Conservation (phyloP, 1,140 invertebrate species). For the Anadara kagoshimensis region DNA sequence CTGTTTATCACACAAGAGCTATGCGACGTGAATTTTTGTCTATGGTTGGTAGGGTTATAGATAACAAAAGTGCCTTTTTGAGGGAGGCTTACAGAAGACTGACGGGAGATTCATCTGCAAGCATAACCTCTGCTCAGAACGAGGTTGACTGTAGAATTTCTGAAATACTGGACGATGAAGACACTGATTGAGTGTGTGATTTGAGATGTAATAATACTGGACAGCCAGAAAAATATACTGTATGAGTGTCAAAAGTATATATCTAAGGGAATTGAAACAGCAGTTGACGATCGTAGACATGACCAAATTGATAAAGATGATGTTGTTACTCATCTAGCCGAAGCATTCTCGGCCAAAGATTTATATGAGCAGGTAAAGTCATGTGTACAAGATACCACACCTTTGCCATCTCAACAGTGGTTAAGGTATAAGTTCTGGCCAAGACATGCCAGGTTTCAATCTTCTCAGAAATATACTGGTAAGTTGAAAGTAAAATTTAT, state of each 20-base stretch:
- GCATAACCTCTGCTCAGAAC: neutral
- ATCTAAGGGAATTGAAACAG: neutral
- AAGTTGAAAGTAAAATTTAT: conserved; percentile 37
- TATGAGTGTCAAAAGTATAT: conserved; percentile 8
- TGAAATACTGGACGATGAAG: neutral
- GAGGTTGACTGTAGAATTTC: conserved; percentile 6
- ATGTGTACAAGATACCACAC: neutral
- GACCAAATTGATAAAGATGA: neutral
- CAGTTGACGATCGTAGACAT: conserved; percentile 14
- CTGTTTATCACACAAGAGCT: neutral
- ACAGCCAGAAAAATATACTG: conserved; percentile 13
- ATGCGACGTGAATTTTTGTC: conserved; percentile 1
- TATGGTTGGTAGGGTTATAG: neutral
- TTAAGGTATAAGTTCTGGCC: neutral
- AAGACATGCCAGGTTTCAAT: neutral
- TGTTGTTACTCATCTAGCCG: conserved; percentile 22
- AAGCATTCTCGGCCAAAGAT: conserved; percentile 21
- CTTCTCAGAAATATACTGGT: conserved; percentile 32
- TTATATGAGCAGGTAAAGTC: conserved; percentile 18
- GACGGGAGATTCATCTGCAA: neutral
- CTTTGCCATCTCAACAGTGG: conserved; percentile 5
- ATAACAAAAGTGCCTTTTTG: neutral
- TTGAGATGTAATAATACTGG: conserved; percentile 12
- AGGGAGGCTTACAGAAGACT: neutral
- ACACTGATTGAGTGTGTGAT: conserved; percentile 3